Evolutionary conservation across 1,140 invertebrate species (phyloP).

Genomic region (Bombus vancouverensis): DNA sequence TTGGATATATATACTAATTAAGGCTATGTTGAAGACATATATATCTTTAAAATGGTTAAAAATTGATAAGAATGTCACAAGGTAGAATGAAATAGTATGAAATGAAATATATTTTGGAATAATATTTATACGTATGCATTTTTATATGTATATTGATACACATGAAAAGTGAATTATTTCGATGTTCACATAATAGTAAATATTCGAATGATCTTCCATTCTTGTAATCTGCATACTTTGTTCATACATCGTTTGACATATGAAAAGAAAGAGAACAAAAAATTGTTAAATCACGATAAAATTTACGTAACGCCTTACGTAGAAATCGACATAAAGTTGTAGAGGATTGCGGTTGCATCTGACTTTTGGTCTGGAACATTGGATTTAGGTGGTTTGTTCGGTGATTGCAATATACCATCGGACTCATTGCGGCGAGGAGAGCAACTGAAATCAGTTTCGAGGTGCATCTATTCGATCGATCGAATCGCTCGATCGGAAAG

Average conservation of each 20-base stretch:
- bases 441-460: conserved; percentile 37
- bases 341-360: neutral
- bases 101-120: neutral
- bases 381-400: conserved; percentile 39
- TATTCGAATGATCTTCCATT: neutral
- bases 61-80: neutral
- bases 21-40: neutral
- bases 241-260: too few species aligned
- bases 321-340: too few species aligned
- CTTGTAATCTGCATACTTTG: neutral
- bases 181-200: neutral
- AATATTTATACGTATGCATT: neutral
- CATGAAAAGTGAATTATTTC: neutral
- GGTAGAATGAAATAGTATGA: neutral
- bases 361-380: conserved; percentile 30
- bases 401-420: conserved; percentile 25
- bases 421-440: conserved; percentile 3
- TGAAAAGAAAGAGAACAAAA: neutral
- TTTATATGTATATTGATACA: too few species aligned
- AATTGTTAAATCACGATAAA: neutral
- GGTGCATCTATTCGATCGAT: conserved; percentile 39
- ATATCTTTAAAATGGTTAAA: neutral
- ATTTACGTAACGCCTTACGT: neutral
- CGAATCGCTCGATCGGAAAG: conserved; percentile 37
- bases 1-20: neutral